Base-by-base conservation (phyloP, 2,888 invertebrate species). In the Panzeria rudis region DNA sequence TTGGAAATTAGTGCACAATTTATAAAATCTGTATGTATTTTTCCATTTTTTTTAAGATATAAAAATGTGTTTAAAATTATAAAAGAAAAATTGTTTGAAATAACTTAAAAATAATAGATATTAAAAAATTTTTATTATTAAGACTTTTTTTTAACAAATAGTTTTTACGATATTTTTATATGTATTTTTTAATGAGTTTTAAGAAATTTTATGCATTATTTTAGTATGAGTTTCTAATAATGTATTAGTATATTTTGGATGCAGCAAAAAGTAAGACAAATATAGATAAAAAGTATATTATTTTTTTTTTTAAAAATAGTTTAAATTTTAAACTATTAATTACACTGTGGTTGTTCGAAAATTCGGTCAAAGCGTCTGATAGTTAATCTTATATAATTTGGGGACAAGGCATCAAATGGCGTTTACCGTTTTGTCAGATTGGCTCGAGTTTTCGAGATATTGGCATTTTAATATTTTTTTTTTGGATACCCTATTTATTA, bases 31-130 rank as follows among this genome's bases (percentile, higher is more conserved):
- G 11, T 29, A 32, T 73, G 20, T 61, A 66, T 77, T 69, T 54
- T 73, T 52, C 25, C 5, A 5, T 17, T 62, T 66, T 72, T 44
- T 59, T 68, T 11, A 23, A 44, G 29, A 32, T 68, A 61, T 69
- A 73, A 77, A 83, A 73, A 78, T 73, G 44, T 20, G 38, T 52
- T 83, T 78, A 83, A 77, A 78, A 68, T 68, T 77, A 83, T 64
- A 59, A 71, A 44, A 62, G 9, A 64, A 56, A 64, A 35, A 9
- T 11, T 62, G 11, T 66, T 77, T 41, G 44, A 78, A 72, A 73
- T 41, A 59, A 38, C 66, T 78, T 72, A 78, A 72, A 59, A 38
- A 17, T 44, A 59, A 50, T 50, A 41, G 15, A 50, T 23, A 61
- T 69, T 50, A 29, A 9, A 15, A n/a, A n/a, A n/a, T n/a, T n/a